These are phyloP conservation scores for Acrobasis consociella DNA, from an alignment of 2,888 invertebrate genomes.

Conservation along the genomic window DNA sequence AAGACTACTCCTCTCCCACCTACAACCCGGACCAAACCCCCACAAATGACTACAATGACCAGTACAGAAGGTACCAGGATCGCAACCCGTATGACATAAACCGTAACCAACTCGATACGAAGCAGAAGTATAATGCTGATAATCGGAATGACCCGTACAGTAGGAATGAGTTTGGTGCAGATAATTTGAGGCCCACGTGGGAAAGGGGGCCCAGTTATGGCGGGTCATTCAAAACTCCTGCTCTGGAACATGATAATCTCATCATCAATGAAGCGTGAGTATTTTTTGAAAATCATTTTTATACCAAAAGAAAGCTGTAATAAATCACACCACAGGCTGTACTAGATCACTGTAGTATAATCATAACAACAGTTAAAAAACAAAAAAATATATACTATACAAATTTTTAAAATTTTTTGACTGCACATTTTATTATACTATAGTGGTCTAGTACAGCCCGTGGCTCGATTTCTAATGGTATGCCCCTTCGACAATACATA, in stretches of 20 bases:
- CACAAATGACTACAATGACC: slow-evolving; percentile 68
- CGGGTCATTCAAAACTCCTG: slow-evolving; percentile 52
- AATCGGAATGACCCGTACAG: slow-evolving; percentile 45
- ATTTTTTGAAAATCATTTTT: slow-evolving; percentile 5
- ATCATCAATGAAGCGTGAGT: slow-evolving; percentile 83
- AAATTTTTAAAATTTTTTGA: too few species aligned
- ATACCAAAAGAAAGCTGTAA: too few species aligned
- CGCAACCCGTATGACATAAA: slow-evolving; percentile 49
- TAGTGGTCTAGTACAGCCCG: too few species aligned
- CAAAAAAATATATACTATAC: too few species aligned
- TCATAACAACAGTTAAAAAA: too few species aligned
- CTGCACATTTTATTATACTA: too few species aligned
- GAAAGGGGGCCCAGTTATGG: slow-evolving; percentile 54
- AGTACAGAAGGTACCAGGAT: slow-evolving; percentile 52
- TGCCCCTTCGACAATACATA: too few species aligned
- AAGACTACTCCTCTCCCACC: slow-evolving; percentile 66
- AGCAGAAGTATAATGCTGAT: slow-evolving; percentile 36
- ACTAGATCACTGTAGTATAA: too few species aligned
- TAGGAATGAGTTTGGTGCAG: slow-evolving; percentile 49
- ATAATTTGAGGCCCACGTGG: slow-evolving; percentile 61
- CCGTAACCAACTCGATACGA: slow-evolving; percentile 42
- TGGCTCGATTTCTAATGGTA: too few species aligned
- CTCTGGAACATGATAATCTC: slow-evolving; percentile 73
- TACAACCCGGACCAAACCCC: slow-evolving; percentile 59
- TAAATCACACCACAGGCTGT: too few species aligned